Evolutionary conservation across 2,797 vertebrate genomes (phyloP), one percentile per base, ranked within the genome.

Genomic region (Sus cebifrons): DNA sequence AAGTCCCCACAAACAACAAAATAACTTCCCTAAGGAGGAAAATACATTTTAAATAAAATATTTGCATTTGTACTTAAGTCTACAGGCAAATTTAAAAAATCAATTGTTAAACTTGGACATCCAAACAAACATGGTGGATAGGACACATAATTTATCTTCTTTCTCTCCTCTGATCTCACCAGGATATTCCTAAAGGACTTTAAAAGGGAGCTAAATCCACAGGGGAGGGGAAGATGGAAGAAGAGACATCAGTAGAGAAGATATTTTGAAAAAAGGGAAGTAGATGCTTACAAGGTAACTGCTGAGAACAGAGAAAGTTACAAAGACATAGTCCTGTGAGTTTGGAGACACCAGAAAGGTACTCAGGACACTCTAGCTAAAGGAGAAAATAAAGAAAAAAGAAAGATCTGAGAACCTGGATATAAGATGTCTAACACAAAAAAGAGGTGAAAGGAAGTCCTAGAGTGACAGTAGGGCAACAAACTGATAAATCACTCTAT

Each of bases 91-190:
- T 89, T 79, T 82, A 78, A 62, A 18, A 62, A 18, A n/a, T 36
- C n/a, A 67, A 60, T 81, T 65, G 16, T 77, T 96, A 49, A 77
- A 96, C 4, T 86, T 94, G 62, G 18, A 64, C 44, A 86, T 12
- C 27, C 27, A 77, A 12, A 36, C 52, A 78, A 86, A 58, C 12
- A 54, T 56, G 36, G 25, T 62, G 12, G 27, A 74, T 40, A 21
- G 52, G 15, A 18, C 25, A 70, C 17, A n/a, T 32, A 32, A 21
- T 27, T 62, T 58, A 36, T 21, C 25, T 60, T 68, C 27, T 88
- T 52, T 89, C 25, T 56, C 56, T 62, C 23, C 52, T 93, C 13
- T 74, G 18, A 56, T 8, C n/a, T 74, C 64, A 77, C 20, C 32
- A 84, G 88, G 70, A 81, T 70, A 11, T n/a, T 77, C 49, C 49